phyloP scores from a whole-genome alignment of 2,888 invertebrate species.

The Theodoxus fluviatilis region DNA sequence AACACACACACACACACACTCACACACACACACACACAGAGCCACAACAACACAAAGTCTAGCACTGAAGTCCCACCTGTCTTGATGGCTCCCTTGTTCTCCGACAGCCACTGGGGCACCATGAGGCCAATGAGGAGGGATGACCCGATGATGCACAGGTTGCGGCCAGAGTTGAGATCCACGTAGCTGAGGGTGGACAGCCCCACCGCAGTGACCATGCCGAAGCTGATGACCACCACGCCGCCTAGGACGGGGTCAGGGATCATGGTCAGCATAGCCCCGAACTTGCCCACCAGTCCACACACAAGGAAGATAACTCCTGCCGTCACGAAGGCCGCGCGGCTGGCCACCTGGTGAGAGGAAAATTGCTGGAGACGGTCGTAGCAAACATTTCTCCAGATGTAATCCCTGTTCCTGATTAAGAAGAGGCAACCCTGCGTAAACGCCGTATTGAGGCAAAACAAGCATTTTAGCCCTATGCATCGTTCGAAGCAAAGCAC shows the following conservation, averaged over 20 bases:
- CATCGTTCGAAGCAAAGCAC: too few relatives aligned
- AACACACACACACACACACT: too few relatives aligned
- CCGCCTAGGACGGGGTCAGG: conserved; percentile 68
- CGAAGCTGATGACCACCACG: conserved; percentile 60
- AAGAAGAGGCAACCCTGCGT: too few relatives aligned
- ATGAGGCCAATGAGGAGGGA: conserved; percentile 84
- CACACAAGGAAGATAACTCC: conserved; percentile 65
- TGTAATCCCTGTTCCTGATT: too few relatives aligned
- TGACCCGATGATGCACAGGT: conserved; percentile 84
- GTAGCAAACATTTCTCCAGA: too few relatives aligned
- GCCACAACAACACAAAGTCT: background rate
- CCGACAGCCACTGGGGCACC: conserved; percentile 52
- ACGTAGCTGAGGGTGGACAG: conserved; percentile 67
- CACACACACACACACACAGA: background rate
- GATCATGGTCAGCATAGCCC: conserved; percentile 67
- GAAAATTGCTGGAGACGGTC: conserved; percentile 18
- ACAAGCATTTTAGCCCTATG: too few relatives aligned
- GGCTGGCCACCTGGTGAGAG: conserved; percentile 65
- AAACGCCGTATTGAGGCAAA: too few relatives aligned
- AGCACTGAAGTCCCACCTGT: conserved; percentile 41
- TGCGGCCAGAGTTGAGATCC: conserved; percentile 81
- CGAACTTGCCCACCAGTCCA: conserved; percentile 67
- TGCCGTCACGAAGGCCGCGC: conserved; percentile 65
- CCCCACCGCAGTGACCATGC: conserved; percentile 60
- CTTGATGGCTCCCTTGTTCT: conserved; percentile 43